These are phyloP conservation scores for Pollachius pollachius DNA, from an alignment of 2,113 vertebrate genomes.

Conservation along the genomic window DNA sequence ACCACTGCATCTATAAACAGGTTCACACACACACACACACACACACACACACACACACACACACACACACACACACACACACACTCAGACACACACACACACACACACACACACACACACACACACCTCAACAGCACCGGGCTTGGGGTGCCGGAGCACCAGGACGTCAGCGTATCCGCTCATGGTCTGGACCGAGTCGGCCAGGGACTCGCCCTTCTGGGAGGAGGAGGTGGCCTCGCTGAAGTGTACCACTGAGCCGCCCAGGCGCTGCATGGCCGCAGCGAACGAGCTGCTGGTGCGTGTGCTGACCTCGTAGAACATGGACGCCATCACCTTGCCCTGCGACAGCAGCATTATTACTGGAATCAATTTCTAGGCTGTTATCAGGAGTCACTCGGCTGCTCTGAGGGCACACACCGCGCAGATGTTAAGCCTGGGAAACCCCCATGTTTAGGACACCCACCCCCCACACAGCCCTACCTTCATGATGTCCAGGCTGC, in stretches of 20 bases:
- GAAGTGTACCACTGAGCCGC: slow-evolving; percentile 89
- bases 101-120: no score
- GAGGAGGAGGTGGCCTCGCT: slow-evolving; percentile 88
- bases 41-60: no score
- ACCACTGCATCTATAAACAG: no score
- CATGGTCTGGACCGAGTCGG: slow-evolving; percentile 95
- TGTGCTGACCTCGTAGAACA: slow-evolving; percentile 97
- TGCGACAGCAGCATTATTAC: slow-evolving; percentile 36
- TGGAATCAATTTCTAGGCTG: no score
- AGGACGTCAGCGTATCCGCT: slow-evolving; percentile 91
- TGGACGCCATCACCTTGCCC: slow-evolving; percentile 96
- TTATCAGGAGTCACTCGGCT: not conserved
- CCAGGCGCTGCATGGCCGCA: slow-evolving; percentile 90
- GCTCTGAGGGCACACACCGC: not conserved
- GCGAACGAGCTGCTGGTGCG: slow-evolving; percentile 94
- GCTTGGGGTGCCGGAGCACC: slow-evolving; percentile 89
- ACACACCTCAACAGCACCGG: slow-evolving; percentile 89
- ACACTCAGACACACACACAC: no score
- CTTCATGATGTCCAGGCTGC: slow-evolving; percentile 92
- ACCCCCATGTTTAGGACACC: no score
- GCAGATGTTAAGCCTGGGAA: no score
- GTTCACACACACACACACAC: no score
- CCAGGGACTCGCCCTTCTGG: slow-evolving; percentile 93
- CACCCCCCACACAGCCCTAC: slow-evolving; percentile 28
- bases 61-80: slow-evolving; percentile 67